Conservation (phyloP, 2,888 invertebrate species). For the Lepetodrilus schrolli region DNA sequence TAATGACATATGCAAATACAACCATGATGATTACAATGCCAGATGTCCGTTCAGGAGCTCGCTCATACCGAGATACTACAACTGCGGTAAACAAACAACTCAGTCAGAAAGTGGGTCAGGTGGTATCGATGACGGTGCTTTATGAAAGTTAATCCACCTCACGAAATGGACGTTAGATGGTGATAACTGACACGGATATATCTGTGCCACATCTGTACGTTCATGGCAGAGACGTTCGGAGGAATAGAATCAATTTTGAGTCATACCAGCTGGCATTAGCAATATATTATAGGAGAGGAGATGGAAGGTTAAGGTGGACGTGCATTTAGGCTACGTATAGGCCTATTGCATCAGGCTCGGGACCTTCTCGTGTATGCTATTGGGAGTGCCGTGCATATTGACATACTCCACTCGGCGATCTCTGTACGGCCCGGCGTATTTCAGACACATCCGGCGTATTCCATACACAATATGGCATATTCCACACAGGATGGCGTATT, state of each 20-base stretch:
- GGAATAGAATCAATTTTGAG: not conserved
- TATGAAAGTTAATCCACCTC: not conserved
- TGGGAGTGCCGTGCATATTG: too few species aligned
- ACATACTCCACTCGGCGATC: too few species aligned
- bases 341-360: too few species aligned
- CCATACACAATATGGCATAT: too few species aligned
- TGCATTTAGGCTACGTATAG: not conserved
- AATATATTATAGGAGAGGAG: too few species aligned
- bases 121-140: not conserved
- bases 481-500: too few species aligned
- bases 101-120: not conserved
- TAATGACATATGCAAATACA: slow-evolving; percentile 23
- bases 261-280: not conserved
- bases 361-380: too few species aligned
- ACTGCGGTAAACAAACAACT: not conserved
- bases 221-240: too few species aligned
- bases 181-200: not conserved
- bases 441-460: not conserved
- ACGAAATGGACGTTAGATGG: not conserved
- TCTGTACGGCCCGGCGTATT: not conserved
- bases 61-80: not conserved
- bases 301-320: not conserved
- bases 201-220: not conserved
- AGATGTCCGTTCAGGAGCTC: not conserved
- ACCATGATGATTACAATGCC: not conserved